Conservation (phyloP, 2,797 vertebrate species). For the Coendou prehensilis region DNA sequence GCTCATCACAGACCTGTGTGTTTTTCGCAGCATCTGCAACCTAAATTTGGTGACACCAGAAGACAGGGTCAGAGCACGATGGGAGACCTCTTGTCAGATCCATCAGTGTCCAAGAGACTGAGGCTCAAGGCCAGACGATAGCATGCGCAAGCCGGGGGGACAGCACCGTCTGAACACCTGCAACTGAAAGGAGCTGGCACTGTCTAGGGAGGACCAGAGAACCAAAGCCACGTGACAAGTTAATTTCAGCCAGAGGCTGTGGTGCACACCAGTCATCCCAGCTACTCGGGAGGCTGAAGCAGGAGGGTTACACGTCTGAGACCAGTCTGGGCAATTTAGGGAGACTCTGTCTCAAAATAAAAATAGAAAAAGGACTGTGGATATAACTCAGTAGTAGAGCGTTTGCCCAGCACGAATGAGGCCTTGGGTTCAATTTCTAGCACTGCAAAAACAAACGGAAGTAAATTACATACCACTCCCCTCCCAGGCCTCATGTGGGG, state of each 20-base stretch:
- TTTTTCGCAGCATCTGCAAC: constrained; percentile 97
- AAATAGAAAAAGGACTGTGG: neutral
- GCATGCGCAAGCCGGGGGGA: neutral
- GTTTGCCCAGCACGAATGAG: neutral
- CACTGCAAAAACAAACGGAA: neutral
- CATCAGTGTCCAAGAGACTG: neutral
- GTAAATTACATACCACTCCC: neutral
- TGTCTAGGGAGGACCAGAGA: neutral
- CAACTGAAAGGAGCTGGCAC: neutral
- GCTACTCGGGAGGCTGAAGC: neutral
- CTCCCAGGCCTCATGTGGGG: too few relatives aligned
- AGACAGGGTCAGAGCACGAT: neutral
- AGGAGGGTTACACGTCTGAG: neutral
- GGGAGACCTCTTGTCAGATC: neutral
- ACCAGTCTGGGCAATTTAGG: neutral
- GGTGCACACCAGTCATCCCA: neutral
- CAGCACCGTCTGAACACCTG: neutral
- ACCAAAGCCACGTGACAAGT: neutral
- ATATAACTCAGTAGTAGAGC: neutral
- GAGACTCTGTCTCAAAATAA: neutral
- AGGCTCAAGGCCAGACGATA: neutral
- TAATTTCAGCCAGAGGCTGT: neutral
- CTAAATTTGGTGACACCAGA: constrained; percentile 83
- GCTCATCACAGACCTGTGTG: constrained; percentile 94
- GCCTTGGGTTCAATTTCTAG: neutral